These are phyloP conservation scores for Megalops atlanticus DNA, from an alignment of 2,113 vertebrate genomes.

Conservation along the genomic window DNA sequence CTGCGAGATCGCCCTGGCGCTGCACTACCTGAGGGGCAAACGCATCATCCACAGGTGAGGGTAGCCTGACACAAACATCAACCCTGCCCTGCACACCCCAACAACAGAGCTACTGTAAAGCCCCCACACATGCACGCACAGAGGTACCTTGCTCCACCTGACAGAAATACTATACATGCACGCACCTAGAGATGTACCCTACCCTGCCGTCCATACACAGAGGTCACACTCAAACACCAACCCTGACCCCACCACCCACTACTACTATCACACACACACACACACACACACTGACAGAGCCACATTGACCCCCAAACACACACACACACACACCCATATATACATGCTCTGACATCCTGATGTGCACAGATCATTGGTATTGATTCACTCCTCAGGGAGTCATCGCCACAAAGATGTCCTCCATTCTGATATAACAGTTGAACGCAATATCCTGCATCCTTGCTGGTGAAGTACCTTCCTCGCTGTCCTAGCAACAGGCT, in stretches of 20 bases:
- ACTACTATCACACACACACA: no score
- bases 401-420: neutral
- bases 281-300: no score
- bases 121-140: neutral
- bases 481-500: neutral
- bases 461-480: neutral
- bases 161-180: no score
- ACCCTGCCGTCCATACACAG: neutral
- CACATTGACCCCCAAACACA: neutral
- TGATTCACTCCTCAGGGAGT: neutral
- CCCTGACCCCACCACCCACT: no score
- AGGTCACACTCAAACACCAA: neutral
- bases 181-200: no score
- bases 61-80: neutral
- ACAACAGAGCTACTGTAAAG: neutral
- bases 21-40: constrained; percentile 87
- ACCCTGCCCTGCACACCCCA: neutral
- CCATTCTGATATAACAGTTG: neutral
- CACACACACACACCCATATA: no score
- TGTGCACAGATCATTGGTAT: neutral
- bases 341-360: no score
- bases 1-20: constrained; percentile 87
- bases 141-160: no score
- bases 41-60: constrained; percentile 92
- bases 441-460: neutral